Percentiles rank a stretch among this genome's conserved stretches.
Conservation (phyloP, 2,113 vertebrate genomes). For the Cryptoleucopteryx plumbea region DNA sequence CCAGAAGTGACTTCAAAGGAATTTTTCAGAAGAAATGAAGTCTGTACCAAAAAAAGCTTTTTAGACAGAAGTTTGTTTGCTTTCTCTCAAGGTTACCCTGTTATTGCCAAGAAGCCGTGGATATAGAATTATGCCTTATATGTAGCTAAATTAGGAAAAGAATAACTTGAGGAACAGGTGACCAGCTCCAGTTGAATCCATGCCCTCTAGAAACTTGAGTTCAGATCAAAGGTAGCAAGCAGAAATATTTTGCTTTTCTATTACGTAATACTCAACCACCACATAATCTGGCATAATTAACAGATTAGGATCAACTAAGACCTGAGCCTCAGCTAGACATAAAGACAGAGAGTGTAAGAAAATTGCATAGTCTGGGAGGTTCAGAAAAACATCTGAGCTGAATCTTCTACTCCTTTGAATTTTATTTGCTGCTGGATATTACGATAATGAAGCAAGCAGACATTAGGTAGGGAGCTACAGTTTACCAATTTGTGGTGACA, state of each 20-base stretch:
- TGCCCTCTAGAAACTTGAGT: constrained; percentile 1
- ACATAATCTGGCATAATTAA: constrained; percentile 13
- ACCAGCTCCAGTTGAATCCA: background rate
- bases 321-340: background rate
- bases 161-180: background rate
- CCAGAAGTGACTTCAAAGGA: background rate
- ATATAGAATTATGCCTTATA: background rate
- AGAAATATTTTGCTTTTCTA: constrained; percentile 21
- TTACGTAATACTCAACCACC: background rate
- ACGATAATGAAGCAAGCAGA: background rate
- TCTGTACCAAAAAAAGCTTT: background rate
- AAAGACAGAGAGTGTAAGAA: background rate
- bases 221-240: constrained; percentile 18
- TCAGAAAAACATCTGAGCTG: background rate
- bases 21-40: background rate
- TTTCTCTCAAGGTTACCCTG: background rate
- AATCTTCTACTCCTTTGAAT: background rate
- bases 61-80: background rate
- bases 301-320: constrained; percentile 7
- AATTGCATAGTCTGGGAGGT: background rate
- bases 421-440: background rate
- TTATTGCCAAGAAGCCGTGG: background rate
- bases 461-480: background rate
- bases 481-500: background rate
- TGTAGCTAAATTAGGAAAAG: background rate